phyloP scores from a whole-genome alignment of 2,113 vertebrate species.

The Salvelinus alpinus region DNA sequence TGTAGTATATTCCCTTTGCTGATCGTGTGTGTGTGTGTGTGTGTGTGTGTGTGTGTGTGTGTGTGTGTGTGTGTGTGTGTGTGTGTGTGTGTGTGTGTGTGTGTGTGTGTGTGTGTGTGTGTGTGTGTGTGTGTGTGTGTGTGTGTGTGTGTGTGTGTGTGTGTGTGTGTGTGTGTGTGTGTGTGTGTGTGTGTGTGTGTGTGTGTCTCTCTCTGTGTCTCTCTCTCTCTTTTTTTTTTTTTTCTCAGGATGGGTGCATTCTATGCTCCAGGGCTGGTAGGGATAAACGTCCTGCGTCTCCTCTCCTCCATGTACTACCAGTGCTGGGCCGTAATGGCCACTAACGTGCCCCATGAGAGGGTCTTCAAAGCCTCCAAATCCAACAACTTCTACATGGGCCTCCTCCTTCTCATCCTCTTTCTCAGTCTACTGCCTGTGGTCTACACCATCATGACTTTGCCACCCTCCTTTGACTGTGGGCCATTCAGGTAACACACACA shows the following conservation, averaged over 20 bases:
- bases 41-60: not conserved
- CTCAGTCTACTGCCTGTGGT: conserved; percentile 94
- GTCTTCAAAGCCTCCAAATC: conserved; percentile 99
- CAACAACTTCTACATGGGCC: conserved; percentile 98
- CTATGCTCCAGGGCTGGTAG: conserved; percentile 93
- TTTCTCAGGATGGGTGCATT: conserved; percentile 91
- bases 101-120: not conserved
- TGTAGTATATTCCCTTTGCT: not conserved
- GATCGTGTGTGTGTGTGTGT: not conserved
- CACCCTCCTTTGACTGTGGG: conserved; percentile 96
- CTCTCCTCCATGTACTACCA: conserved; percentile 99
- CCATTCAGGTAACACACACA: conserved; percentile 50
- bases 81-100: conserved; percentile 5
- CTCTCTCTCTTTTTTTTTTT: no score
- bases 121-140: not conserved
- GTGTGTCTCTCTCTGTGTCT: no score
- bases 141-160: not conserved
- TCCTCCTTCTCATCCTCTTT: conserved; percentile 94
- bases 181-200: not conserved
- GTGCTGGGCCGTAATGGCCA: conserved; percentile 97
- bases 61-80: conserved; percentile 1
- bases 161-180: not conserved
- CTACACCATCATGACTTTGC: conserved; percentile 95
- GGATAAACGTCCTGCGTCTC: conserved; percentile 94
- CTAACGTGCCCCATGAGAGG: conserved; percentile 92